Evolutionary conservation across 2,888 invertebrate species (phyloP), one percentile per base, ranked within the genome.

Genomic region (Neuroscelio doddi): DNA sequence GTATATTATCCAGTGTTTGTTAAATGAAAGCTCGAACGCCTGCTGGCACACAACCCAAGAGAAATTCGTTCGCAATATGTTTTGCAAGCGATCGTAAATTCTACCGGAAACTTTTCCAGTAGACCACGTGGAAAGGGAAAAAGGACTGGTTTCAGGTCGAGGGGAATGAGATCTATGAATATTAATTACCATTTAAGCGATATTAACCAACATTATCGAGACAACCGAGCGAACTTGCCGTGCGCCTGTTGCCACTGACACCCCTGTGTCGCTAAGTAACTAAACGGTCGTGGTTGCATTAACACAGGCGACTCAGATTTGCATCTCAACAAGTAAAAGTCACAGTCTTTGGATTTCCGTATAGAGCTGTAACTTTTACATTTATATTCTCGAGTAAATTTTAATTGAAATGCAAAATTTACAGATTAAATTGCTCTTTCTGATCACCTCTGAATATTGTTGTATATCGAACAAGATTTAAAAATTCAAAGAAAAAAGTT

Each of bases 131-230:
- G 47, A 36, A 44, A 36, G 61, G 21, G 5, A 3, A 21, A 21
- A 46, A 49, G 63, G 67, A 69, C 68, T 51, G 50, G 67, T 41
- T 51, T 29, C 21, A 34, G 39, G 46, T 47, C 67, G 64, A 64
- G 63, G 58, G 71, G 73, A 83, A 81, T 80, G 81, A 80, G 76
- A 75, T 65, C 75, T 76, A 77, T 80, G 81, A 80, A 81, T 83
- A 81, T 82, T 83, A 83, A 83, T 83, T 80, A 78, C 78, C 78
- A 80, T 82, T 81, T 80, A 82, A 80, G 78, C 78, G 80, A 80
- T 81, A 81, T 83, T 81, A 81, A 80, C 78, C 77, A 78, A 80
- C 80, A 82, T 82, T 81, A 82, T 81, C 80, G 73, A 77, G 78
- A 79, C 80, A 77, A 76, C 74, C 73, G 75, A 72, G 74, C 69